Percentiles rank a stretch among this genome's conserved stretches.
Evolutionary conservation across 1,140 invertebrate species (phyloP).

Genomic region (Pollicipes pollicipes): DNA sequence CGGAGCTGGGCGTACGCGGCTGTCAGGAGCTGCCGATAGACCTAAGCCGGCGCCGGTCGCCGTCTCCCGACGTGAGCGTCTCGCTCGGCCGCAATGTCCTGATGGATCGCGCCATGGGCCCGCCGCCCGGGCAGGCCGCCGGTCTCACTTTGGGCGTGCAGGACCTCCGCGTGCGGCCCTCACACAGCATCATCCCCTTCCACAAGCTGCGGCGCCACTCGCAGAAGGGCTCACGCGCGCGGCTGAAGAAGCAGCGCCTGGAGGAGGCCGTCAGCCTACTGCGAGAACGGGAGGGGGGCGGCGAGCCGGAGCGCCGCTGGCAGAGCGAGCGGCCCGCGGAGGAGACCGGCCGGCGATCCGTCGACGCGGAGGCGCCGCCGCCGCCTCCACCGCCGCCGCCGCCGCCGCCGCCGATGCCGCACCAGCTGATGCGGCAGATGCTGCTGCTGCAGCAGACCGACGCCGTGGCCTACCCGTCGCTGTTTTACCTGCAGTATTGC

Average conservation of each 20-base stretch:
- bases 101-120: background rate
- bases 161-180: background rate
- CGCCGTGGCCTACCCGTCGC: background rate
- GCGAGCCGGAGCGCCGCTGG: background rate
- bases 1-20: background rate
- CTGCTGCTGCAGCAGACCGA: background rate
- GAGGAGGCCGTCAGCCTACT: background rate
- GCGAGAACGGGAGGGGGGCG: background rate
- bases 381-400: too few relatives aligned
- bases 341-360: background rate
- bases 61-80: background rate
- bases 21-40: background rate
- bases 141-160: background rate
- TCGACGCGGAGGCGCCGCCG: background rate
- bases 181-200: background rate
- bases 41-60: background rate
- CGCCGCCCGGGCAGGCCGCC: background rate
- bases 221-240: background rate
- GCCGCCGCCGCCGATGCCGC: too few relatives aligned
- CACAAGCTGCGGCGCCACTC: background rate
- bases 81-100: background rate
- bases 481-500: constrained; percentile 1
- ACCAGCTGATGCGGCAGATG: background rate
- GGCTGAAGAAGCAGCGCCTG: background rate
- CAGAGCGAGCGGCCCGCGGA: background rate